phyloP scores from a whole-genome alignment of 2,888 invertebrate genomes.

The Sarcophaga caerulescens region DNA sequence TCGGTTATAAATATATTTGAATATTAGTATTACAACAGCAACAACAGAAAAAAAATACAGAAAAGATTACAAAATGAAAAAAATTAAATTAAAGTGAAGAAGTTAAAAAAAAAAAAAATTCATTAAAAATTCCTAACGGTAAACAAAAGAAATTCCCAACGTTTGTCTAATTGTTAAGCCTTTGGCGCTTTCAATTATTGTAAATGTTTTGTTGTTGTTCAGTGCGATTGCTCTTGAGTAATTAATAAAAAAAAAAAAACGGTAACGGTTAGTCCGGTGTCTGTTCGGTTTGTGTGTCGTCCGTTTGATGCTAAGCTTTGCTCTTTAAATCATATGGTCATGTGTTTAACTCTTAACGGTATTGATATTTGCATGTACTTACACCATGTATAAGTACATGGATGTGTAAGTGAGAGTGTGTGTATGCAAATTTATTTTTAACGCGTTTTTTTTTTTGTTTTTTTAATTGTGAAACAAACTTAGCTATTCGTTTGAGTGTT shows the following conservation, averaged over 20 bases:
- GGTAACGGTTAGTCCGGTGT: constrained; percentile 32
- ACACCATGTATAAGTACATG: not conserved
- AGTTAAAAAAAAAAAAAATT: constrained; percentile 3
- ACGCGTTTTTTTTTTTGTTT: too few species aligned
- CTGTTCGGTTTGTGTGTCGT: constrained; percentile 12
- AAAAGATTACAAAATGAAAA: constrained; percentile 22
- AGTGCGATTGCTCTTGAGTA: not conserved
- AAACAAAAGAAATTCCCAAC: constrained; percentile 36
- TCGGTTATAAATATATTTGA: constrained; percentile 21
- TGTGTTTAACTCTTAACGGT: not conserved
- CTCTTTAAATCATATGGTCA: constrained; percentile 8
- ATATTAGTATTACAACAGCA: not conserved
- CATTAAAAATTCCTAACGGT: constrained; percentile 3
- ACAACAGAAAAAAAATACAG: not conserved
- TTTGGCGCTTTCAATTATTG: constrained; percentile 33
- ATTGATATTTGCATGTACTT: too few species aligned
- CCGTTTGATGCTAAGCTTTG: constrained; percentile 12
- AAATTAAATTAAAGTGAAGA: constrained; percentile 15
- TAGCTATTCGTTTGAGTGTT: not conserved
- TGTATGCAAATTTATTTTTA: constrained; percentile 12
- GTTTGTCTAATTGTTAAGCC: constrained; percentile 27
- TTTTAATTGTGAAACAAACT: not conserved
- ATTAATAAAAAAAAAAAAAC: not conserved
- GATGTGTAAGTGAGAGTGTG: constrained; percentile 21
- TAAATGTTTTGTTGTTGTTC: constrained; percentile 7